A percentile compares a stretch with the other conserved stretches of the same genome.
Evolutionary conservation across 2,797 vertebrate genomes (phyloP).

Genomic region (Coreius guichenoti): DNA sequence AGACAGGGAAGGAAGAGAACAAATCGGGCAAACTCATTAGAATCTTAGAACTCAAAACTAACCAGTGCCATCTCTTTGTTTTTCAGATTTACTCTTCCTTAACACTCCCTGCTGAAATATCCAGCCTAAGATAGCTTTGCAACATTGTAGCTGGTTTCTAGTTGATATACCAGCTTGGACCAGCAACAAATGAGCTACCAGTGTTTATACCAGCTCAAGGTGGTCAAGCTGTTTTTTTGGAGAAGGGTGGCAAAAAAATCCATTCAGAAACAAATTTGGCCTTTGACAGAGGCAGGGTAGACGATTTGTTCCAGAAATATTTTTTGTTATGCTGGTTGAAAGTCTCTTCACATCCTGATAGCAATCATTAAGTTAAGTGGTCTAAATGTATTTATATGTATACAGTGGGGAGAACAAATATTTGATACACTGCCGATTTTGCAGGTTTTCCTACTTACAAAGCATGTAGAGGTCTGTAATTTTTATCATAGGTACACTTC

Average conservation of each 20-base stretch:
- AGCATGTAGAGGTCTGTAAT: too few relatives aligned
- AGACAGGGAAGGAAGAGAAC: slow-evolving; percentile 32
- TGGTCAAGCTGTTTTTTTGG: too few relatives aligned
- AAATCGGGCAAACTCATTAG: slow-evolving; percentile 64
- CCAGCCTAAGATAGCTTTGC: not conserved
- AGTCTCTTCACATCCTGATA: not conserved
- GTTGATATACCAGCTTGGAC: not conserved
- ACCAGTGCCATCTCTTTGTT: slow-evolving; percentile 44
- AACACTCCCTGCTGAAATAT: slow-evolving; percentile 14
- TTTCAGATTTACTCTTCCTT: not conserved
- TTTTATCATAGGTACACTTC: too few relatives aligned
- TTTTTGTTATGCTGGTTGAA: not conserved
- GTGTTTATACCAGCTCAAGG: not conserved
- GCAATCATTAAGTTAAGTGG: too few relatives aligned
- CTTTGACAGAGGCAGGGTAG: not conserved
- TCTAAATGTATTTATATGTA: too few relatives aligned
- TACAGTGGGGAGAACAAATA: too few relatives aligned
- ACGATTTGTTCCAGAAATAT: too few relatives aligned
- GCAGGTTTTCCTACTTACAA: too few relatives aligned
- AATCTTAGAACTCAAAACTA: slow-evolving; percentile 51
- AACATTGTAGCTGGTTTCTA: not conserved
- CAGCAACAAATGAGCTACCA: not conserved
- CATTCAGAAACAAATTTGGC: not conserved
- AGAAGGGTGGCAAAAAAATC: not conserved
- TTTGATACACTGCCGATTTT: too few relatives aligned